Base-by-base conservation (phyloP, 2,113 vertebrate species). In the Pachyramphus minor region DNA sequence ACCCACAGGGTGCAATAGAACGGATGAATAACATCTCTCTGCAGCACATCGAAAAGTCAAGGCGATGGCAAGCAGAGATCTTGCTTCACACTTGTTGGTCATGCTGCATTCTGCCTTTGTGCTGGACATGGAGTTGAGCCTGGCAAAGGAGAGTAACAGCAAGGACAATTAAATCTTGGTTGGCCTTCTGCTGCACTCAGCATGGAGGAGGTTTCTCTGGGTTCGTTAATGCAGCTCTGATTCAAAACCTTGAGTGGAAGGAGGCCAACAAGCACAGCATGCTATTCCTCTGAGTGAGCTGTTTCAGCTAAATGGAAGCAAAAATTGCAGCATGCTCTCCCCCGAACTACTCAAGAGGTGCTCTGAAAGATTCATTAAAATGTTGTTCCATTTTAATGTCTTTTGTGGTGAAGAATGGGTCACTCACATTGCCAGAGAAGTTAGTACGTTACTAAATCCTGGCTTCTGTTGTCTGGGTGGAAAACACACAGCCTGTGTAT, bases 171-270 rank as follows among this genome's bases (percentile, higher is more conserved):
- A 90, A 90, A 92, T 35, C 28, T 64, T 78, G 60, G 79, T 95
- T 75, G 76, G 52, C 83, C 77, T 91, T 77, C 72, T 84, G 79
- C 83, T 81, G 76, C 0, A 1, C 85, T 90, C 92, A 90, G 90
- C 83, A 10, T 39, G 81, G 76, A 89, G 68, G 37, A 94, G 52
- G 41, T 75, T 95, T 71, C 90, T 93, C 85, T 25, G 49, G 23
- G 96, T 82, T 84, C 3, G 1, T 88, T 95, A 94, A 90, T 88
- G 72, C 76, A 63, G 83, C 37, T 86, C 72, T 74, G 60, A 92
- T 94, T 96, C 90, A 96, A 58, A 86, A 72, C 56, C 73, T 56
- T 14, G 44, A 42, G 72, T 94, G 92, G 92, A 94, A 92, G 53
- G 60, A 90, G n/a, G 69, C 90, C 95, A 96, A 56, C 24, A 84